These are phyloP conservation scores for Eira barbara DNA, from an alignment of 2,113 vertebrate genomes.

Conservation along the genomic window DNA sequence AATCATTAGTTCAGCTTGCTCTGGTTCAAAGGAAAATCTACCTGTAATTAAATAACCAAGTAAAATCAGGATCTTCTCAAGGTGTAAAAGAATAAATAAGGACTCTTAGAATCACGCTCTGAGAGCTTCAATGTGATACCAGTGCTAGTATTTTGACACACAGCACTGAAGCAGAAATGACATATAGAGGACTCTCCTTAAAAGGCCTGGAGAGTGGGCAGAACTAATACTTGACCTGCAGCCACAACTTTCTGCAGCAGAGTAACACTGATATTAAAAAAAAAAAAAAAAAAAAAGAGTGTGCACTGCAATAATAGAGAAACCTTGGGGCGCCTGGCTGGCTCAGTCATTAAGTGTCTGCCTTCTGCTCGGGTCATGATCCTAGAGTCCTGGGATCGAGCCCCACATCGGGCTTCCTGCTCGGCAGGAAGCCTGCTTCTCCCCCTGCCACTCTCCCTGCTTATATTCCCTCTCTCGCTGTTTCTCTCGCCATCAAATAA, in stretches of 20 bases:
- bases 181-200: neutral
- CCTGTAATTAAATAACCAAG: conserved; percentile 11
- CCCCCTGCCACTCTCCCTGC: no score
- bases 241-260: neutral
- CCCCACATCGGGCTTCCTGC: no score
- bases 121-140: neutral
- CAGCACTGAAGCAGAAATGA: neutral
- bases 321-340: neutral
- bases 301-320: neutral
- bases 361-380: no score
- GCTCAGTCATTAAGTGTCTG: no score
- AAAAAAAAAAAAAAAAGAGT: neutral
- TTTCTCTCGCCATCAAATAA: no score
- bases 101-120: neutral
- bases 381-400: no score
- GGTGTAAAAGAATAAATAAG: conserved; percentile 2
- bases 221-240: neutral
- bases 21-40: conserved; percentile 18
- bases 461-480: no score
- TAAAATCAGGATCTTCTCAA: conserved; percentile 1
- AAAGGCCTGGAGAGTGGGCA: neutral
- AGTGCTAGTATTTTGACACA: neutral
- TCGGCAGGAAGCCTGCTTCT: no score
- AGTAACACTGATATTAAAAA: neutral
- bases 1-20: conserved; percentile 31